These are phyloP conservation scores for Saguinus imperator DNA, from an alignment of 2,113 vertebrate species.

Conservation along the genomic window DNA sequence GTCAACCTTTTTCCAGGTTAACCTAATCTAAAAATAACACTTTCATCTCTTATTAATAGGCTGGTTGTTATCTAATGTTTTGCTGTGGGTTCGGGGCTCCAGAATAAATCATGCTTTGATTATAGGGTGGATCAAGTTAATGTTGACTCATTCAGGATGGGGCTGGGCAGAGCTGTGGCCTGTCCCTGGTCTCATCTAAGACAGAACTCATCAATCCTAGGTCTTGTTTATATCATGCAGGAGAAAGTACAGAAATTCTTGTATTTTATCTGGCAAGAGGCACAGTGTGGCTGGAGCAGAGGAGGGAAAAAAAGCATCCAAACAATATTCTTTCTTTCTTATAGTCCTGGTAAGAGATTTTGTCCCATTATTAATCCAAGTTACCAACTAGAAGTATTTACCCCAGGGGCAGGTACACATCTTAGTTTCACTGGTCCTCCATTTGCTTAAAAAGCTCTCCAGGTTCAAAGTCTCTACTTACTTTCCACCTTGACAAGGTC, in stretches of 20 bases:
- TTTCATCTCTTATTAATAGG: conserved; percentile 67
- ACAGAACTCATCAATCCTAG: neutral
- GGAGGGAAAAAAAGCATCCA: neutral
- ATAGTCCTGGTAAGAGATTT: neutral
- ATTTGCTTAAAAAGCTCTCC: neutral
- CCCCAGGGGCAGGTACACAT: neutral
- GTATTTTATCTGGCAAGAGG: neutral
- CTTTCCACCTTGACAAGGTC: neutral
- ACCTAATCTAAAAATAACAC: conserved; percentile 69
- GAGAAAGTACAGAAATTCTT: neutral
- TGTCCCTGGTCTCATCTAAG: neutral
- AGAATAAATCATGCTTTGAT: conserved; percentile 61
- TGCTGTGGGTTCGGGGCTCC: conserved; percentile 46
- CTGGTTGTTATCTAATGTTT: conserved; percentile 54
- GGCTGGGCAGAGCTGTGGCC: neutral
- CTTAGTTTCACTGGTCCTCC: neutral
- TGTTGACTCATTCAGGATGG: conserved; percentile 24
- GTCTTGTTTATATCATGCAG: neutral
- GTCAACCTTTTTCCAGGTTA: conserved; percentile 43
- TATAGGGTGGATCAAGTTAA: conserved; percentile 43
- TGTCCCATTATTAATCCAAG: neutral
- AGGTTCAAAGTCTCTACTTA: neutral
- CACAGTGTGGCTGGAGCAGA: neutral
- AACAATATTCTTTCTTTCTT: neutral
- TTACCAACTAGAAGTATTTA: neutral